These are phyloP conservation scores for Tanytarsus gracilentus DNA, from an alignment of 2,888 invertebrate species.

Conservation along the genomic window DNA sequence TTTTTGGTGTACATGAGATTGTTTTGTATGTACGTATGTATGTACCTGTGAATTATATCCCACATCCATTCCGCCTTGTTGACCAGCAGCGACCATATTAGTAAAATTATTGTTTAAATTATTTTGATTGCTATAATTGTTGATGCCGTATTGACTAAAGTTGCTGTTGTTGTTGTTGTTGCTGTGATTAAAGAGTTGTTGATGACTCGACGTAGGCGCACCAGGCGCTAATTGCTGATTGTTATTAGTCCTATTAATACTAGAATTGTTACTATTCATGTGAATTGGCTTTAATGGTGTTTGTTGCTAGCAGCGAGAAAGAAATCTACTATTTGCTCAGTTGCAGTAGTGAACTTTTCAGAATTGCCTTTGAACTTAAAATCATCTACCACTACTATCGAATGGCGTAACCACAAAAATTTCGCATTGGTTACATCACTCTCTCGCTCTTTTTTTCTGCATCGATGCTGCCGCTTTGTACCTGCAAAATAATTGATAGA, in stretches of 20 bases:
- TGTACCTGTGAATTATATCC: conserved; percentile 42
- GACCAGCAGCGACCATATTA: conserved; percentile 40
- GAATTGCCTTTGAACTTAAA: conserved; percentile 15
- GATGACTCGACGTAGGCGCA: conserved; percentile 1
- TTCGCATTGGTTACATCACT: conserved; percentile 21
- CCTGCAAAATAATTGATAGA: conserved; percentile 11
- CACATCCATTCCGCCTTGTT: conserved; percentile 41
- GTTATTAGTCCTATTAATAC: conserved; percentile 27
- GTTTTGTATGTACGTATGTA: too few species aligned
- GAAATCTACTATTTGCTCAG: conserved; percentile 9
- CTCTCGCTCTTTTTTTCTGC: not conserved
- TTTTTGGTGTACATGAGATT: too few species aligned
- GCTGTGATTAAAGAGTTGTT: conserved; percentile 18
- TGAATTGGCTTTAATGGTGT: conserved; percentile 25
- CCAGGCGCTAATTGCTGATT: conserved; percentile 28
- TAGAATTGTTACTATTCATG: conserved; percentile 28
- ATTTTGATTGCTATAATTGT: conserved; percentile 29
- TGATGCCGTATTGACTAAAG: conserved; percentile 25
- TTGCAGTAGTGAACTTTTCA: too few species aligned
- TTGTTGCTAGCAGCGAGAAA: too few species aligned
- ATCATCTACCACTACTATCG: not conserved
- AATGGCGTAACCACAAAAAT: conserved; percentile 5
- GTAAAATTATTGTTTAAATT: conserved; percentile 30
- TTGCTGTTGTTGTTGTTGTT: conserved; percentile 11
- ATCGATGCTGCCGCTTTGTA: conserved; percentile 25